Evolutionary conservation across 2,113 vertebrate genomes (phyloP), one percentile per base, ranked within the genome.

Genomic region (Takifugu flavidus): DNA sequence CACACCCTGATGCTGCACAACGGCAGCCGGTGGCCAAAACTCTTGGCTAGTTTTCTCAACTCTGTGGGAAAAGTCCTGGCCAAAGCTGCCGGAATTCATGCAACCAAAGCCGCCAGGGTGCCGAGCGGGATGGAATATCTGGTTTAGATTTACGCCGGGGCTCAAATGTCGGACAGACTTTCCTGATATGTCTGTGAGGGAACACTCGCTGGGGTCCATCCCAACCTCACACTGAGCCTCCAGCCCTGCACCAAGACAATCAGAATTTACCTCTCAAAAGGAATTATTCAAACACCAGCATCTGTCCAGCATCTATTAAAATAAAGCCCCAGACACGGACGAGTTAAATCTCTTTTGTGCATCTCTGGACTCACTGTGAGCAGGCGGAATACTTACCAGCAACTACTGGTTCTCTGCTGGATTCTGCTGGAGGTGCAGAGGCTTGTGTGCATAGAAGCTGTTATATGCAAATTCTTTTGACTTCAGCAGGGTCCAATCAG

Each of bases 401-500:
- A 47, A 4, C 45, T 70, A 74, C 73, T 71, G 65, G 69, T 67
- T 57, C 31, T 5, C 44, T 28, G 29, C 62, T 59, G 51, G 64
- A 65, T 62, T 80, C 75, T 64, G 54, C 5, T 74, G 55, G 43
- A 12, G 4, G 25, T 67, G 70, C 62, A 60, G 39, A 68, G 70
- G 66, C 56, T 55, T 68, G 65, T 63, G 46, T 59, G 54, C 20
- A 51, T 53, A 12, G 56, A 72, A 39, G 10, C 55, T 76, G 56
- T 62, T 85, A 67, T 84, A 86, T 88, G 86, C 84, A 86, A 85
- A 88, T 85, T 42, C 43, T 70, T 10, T 55, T 27, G 1, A 0
- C 0, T 25, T 31, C 25, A 25, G 31, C 11, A 25, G 5, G 5
- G 2, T n/a, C 80, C 80, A 85, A 85, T 85, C 70, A 79, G 70